Conservation (phyloP, 2,797 vertebrate species). For the Amphiprion clarkii region DNA sequence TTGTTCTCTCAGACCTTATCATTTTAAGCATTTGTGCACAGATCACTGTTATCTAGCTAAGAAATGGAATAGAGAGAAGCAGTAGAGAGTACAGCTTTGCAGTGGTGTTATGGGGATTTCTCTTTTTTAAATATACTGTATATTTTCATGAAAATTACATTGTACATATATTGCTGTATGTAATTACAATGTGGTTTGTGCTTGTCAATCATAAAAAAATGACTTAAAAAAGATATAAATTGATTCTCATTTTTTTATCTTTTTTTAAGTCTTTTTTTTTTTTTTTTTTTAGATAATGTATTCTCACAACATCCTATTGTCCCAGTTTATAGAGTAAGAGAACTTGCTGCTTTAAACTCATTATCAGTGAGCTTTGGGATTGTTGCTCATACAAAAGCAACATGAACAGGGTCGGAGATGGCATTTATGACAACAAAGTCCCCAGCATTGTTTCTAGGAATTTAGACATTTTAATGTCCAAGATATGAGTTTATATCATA, state of each 20-base stretch:
- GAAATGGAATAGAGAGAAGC: conserved; percentile 1
- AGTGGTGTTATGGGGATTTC: background rate
- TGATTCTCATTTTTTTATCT: no score
- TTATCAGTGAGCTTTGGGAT: background rate
- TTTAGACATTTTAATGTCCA: background rate
- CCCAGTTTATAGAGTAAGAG: background rate
- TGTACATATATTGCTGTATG: background rate
- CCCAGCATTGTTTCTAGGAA: background rate
- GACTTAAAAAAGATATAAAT: no score
- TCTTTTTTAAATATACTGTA: background rate
- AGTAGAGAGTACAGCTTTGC: background rate
- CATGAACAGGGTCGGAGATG: background rate
- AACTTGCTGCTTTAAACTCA: conserved; percentile 1
- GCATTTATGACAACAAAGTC: background rate
- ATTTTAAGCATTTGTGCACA: conserved; percentile 23
- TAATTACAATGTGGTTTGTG: conserved; percentile 2
- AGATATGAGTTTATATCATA: background rate
- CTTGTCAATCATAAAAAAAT: background rate
- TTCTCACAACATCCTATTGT: no score
- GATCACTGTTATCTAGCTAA: conserved; percentile 26
- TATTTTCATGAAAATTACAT: conserved; percentile 4
- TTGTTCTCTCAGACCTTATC: conserved; percentile 11
- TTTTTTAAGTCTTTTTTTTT: no score
- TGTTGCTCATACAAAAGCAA: background rate
- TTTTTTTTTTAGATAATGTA: no score